Conservation (phyloP, 2,113 vertebrate genomes). For the Polyodon spathula region DNA sequence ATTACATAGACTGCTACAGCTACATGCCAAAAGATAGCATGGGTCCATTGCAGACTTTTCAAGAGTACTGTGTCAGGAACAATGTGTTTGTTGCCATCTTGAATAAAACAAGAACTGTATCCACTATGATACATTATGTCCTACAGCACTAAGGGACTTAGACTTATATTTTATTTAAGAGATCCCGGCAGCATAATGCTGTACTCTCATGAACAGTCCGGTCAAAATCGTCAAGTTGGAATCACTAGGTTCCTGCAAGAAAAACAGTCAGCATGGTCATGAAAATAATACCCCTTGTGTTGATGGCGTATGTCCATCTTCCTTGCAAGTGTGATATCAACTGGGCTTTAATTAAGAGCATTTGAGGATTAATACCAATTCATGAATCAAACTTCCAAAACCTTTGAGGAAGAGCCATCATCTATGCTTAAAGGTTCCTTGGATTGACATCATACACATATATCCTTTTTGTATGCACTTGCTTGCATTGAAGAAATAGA, state of each 20-base stretch:
- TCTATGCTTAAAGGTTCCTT: background rate
- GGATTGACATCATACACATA: background rate
- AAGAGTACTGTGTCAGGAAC: background rate
- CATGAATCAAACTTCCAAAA: background rate
- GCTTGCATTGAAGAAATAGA: no score
- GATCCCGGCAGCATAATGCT: conserved; percentile 14
- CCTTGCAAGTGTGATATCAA: no score
- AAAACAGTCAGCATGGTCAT: conserved; percentile 1
- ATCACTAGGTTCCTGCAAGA: conserved; percentile 7
- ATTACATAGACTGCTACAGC: background rate
- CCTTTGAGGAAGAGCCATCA: conserved; percentile 4
- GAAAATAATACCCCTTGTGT: conserved; percentile 1
- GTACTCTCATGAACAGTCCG: background rate
- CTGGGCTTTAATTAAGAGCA: no score
- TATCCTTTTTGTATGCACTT: background rate
- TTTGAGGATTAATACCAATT: no score
- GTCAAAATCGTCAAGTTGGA: background rate
- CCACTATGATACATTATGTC: no score
- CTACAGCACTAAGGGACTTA: conserved; percentile 11
- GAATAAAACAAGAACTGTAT: background rate
- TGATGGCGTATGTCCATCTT: no score
- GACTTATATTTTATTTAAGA: conserved; percentile 23
- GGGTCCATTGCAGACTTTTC: background rate
- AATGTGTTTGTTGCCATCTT: background rate
- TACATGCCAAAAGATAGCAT: background rate